A percentile compares a stretch with the other conserved stretches of the same genome.
These are phyloP conservation scores for Upupa epops DNA, from an alignment of 2,113 vertebrate genomes.

Conservation along the genomic window DNA sequence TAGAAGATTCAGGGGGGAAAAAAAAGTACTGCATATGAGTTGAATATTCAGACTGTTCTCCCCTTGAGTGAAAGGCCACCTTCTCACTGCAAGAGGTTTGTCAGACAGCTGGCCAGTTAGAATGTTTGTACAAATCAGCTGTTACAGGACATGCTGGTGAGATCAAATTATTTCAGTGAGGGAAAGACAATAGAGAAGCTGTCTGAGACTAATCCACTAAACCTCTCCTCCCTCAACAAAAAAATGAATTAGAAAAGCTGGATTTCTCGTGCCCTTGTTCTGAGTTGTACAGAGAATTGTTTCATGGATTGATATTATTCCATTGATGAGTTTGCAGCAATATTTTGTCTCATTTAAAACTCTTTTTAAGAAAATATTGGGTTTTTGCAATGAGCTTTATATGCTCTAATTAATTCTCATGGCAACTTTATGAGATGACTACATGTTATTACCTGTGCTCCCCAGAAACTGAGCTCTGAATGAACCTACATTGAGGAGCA, in stretches of 20 bases:
- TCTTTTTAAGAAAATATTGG: not conserved
- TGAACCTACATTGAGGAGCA: not conserved
- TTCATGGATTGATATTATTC: not conserved
- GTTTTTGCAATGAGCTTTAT: not conserved
- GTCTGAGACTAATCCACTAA: not conserved
- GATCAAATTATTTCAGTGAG: not conserved
- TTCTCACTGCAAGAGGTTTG: not conserved
- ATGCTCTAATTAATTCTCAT: not conserved
- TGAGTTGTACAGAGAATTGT: not conserved
- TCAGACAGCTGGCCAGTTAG: not conserved
- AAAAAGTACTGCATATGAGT: not conserved
- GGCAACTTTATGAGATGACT: not conserved
- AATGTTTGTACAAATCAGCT: not conserved
- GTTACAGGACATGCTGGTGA: not conserved
- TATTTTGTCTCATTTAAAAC: not conserved
- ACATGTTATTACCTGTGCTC: not conserved
- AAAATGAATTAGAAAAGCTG: not conserved
- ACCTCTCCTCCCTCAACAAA: accelerated
- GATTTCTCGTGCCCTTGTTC: not conserved
- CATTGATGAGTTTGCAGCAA: not conserved
- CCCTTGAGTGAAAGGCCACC: not conserved
- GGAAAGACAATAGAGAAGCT: not conserved
- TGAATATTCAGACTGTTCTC: not conserved
- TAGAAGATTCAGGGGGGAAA: not conserved
- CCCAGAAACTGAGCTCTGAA: not conserved